phyloP scores from a whole-genome alignment of 2,797 vertebrate species.

The Scarus forsteni region DNA sequence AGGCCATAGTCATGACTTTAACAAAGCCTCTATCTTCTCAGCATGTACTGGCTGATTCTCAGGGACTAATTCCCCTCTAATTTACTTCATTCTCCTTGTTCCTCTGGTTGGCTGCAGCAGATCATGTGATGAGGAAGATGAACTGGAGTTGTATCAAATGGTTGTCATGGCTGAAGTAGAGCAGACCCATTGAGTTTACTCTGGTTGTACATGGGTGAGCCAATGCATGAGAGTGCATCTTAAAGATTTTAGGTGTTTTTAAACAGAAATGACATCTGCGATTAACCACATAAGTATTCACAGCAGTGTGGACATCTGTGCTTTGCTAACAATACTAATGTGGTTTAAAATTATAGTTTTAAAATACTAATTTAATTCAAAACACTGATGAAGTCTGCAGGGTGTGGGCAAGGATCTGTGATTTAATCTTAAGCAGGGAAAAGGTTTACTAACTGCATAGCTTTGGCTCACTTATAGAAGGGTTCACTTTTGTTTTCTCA shows the following conservation, averaged over 20 bases:
- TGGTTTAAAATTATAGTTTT: conserved; percentile 3
- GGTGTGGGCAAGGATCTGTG: too few species aligned
- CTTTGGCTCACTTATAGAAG: too few species aligned
- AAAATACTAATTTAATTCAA: background rate
- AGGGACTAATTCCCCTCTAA: background rate
- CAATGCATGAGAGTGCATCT: conserved; percentile 68
- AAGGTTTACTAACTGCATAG: too few species aligned
- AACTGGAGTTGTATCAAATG: conserved; percentile 87
- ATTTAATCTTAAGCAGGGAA: too few species aligned
- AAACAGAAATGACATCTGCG: conserved; percentile 40
- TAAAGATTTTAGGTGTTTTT: conserved; percentile 46
- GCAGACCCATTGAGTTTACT: conserved; percentile 88
- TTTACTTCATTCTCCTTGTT: conserved; percentile 21
- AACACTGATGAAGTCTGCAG: conserved; percentile 13
- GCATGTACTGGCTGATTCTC: background rate
- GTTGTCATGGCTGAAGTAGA: conserved; percentile 91
- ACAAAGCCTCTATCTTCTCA: background rate
- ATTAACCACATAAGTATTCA: background rate
- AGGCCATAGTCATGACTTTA: background rate
- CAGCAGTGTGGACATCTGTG: background rate
- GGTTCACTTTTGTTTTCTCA: too few species aligned
- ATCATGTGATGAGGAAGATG: conserved; percentile 92
- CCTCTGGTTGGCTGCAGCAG: conserved; percentile 88
- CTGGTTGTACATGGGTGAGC: conserved; percentile 79
- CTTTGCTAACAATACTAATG: too few species aligned